Conservation (phyloP, 2,888 invertebrate species). For the Thymelicus lineola region DNA sequence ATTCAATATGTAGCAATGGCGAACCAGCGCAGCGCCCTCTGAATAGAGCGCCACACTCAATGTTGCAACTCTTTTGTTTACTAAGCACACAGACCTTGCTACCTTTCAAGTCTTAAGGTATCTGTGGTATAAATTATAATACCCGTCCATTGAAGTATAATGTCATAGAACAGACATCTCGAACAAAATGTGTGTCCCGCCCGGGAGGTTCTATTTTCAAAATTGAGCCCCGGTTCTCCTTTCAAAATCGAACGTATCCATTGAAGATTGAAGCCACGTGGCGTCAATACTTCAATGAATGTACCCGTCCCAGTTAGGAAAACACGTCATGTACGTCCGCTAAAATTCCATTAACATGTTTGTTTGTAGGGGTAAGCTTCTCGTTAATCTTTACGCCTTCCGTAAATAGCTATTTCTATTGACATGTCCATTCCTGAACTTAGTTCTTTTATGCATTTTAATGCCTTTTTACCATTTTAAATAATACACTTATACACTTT, state of each 20-base stretch:
- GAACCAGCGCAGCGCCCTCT: constrained; percentile 19
- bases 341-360: not conserved
- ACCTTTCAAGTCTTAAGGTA: constrained; percentile 19
- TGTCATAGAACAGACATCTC: no score
- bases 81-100: constrained; percentile 16
- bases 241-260: no score
- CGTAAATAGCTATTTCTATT: not conserved
- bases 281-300: no score
- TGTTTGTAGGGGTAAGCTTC: not conserved
- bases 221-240: no score
- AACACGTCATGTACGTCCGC: constrained; percentile 5
- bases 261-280: no score
- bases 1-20: constrained; percentile 27
- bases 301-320: not conserved
- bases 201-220: no score
- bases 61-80: constrained; percentile 35
- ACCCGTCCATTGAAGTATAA: no score
- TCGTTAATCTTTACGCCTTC: not conserved
- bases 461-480: no score
- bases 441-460: not conserved
- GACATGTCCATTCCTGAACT: not conserved
- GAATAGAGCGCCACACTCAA: not conserved
- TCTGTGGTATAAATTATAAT: not conserved
- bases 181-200: no score
- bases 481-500: no score